These are phyloP conservation scores for Eulemur rubriventer DNA, from an alignment of 2,797 vertebrate genomes.

Conservation along the genomic window DNA sequence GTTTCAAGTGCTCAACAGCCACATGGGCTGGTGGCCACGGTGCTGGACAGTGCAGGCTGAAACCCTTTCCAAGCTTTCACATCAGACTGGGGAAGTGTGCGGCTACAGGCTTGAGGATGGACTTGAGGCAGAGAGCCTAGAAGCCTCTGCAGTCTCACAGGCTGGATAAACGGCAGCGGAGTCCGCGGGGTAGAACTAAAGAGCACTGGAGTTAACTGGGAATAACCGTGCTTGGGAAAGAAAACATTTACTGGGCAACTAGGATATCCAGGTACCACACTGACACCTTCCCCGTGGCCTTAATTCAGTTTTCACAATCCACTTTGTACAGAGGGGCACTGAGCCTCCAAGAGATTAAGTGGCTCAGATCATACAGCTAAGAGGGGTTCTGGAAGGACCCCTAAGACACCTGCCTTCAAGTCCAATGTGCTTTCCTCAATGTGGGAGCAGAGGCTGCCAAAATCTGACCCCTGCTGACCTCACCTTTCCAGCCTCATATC, in stretches of 20 bases:
- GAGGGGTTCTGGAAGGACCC: background rate
- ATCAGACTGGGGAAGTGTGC: background rate
- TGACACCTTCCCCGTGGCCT: background rate
- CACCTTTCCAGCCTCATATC: background rate
- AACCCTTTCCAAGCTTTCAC: background rate
- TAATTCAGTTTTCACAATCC: background rate
- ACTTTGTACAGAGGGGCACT: background rate
- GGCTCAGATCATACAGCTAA: background rate
- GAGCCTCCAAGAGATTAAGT: background rate
- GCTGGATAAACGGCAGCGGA: background rate
- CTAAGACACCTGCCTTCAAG: background rate
- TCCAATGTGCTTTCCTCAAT: background rate
- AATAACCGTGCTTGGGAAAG: background rate
- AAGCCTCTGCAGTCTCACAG: background rate
- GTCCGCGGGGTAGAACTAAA: background rate
- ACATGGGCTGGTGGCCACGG: rapidly evolving
- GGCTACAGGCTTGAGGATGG: background rate
- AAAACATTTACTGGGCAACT: rapidly evolving
- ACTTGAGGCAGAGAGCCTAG: background rate
- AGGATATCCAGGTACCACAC: background rate
- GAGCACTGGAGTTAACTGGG: background rate
- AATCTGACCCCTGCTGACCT: too few species aligned
- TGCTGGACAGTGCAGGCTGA: too few species aligned
- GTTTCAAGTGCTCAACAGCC: too few species aligned
- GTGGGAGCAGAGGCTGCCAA: background rate